These are phyloP conservation scores for Porites cylindrica DNA, from an alignment of 92 coral and sea anemone genomes.

Conservation along the genomic window DNA sequence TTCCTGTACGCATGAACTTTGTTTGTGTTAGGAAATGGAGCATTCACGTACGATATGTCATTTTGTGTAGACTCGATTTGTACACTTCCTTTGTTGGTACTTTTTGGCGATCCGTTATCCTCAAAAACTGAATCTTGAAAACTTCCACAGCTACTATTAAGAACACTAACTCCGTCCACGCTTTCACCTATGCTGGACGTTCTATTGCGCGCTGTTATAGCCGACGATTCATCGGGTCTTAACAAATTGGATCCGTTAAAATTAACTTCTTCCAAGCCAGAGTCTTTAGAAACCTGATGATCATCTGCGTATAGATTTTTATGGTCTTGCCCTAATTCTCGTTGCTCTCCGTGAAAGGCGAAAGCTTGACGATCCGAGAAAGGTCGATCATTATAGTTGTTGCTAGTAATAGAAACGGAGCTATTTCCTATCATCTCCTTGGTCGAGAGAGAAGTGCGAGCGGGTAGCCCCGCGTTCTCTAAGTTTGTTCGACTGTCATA, in stretches of 20 bases:
- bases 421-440: slow-evolving; percentile 1
- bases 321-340: neutral
- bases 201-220: neutral
- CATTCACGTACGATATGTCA: slow-evolving; percentile 6
- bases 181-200: neutral
- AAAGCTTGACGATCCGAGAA: neutral
- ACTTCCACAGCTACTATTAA: slow-evolving; percentile 24
- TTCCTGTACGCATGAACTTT: neutral
- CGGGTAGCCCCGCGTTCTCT: neutral
- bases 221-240: neutral
- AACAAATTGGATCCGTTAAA: neutral
- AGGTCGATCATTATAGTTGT: neutral
- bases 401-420: slow-evolving; percentile 7
- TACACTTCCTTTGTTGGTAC: neutral
- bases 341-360: neutral
- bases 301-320: neutral
- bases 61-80: neutral
- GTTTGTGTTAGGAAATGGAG: slow-evolving; percentile 5
- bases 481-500: slow-evolving; percentile 9
- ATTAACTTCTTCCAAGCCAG: slow-evolving; percentile 20
- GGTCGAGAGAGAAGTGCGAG: neutral
- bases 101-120: neutral
- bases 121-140: slow-evolving; percentile 2
- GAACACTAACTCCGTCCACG: neutral
- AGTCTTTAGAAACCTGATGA: slow-evolving; percentile 25